A percentile compares a stretch with the other conserved stretches of the same genome.
Evolutionary conservation across 2,113 vertebrate genomes (phyloP).

Genomic region (Urocitellus parryii): DNA sequence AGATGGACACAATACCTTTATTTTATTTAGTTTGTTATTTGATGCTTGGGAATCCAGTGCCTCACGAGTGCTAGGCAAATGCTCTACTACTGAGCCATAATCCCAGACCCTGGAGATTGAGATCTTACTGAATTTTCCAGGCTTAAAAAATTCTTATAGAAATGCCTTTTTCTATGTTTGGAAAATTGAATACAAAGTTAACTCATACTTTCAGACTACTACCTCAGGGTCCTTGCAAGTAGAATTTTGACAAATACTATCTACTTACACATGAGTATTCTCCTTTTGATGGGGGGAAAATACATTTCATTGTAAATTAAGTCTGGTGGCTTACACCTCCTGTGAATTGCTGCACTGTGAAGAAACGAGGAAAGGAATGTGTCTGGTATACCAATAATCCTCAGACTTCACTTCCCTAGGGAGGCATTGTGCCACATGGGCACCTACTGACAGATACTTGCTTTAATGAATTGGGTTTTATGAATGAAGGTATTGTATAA

Average conservation of each 20-base stretch:
- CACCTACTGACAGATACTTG: not conserved
- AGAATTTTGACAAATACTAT: slow-evolving; percentile 42
- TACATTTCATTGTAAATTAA: slow-evolving; percentile 5
- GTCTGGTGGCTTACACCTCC: not conserved
- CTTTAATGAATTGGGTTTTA: not conserved
- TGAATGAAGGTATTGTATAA: not conserved
- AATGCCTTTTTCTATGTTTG: slow-evolving; percentile 26
- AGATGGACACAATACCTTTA: no score
- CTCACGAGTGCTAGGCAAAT: no score
- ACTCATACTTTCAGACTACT: slow-evolving; percentile 10
- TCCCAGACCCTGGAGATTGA: not conserved
- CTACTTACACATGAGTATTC: not conserved
- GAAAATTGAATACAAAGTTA: slow-evolving; percentile 51
- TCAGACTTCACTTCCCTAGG: not conserved
- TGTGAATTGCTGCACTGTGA: not conserved
- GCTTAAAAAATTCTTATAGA: not conserved
- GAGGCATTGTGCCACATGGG: no score
- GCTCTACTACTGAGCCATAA: no score
- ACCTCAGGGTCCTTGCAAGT: not conserved
- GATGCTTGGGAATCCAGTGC: no score
- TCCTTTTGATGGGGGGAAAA: not conserved
- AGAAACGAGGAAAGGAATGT: not conserved
- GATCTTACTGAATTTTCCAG: not conserved
- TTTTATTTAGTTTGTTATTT: no score
- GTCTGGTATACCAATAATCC: not conserved